Evolutionary conservation across 2,797 vertebrate genomes (phyloP), one percentile per base, ranked within the genome.

Genomic region (Sphenopsis melanotis): DNA sequence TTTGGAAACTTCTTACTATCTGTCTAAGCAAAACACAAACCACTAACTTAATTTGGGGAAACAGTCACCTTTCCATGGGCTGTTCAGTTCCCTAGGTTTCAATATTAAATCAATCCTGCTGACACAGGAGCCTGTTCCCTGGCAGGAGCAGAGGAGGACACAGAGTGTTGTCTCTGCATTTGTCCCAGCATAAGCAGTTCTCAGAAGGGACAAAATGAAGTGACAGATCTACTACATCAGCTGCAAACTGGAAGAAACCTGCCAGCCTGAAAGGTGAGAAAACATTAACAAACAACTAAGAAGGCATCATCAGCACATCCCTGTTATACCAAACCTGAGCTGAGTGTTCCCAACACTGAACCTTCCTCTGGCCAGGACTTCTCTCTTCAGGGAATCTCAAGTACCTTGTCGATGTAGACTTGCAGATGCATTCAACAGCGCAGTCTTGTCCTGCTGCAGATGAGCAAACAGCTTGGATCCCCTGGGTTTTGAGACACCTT

Each of bases 201-300:
- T 93, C 56, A 44, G 65, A 85, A 26, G 30, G 44, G 80, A 78
- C 34, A 72, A 0, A 8, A 61, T 34, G 46, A 93, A 86, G 46
- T 55, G 69, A 70, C 76, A 94, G 42, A 91, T 41, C 34, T 70
- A 71, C 52, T 70, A 47, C 64, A 75, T 77, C 75, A 94, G 57
- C 82, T 83, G 79, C 71, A 71, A 94, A 68, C 47, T 81, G 39
- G 47, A 75, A 94, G 63, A 93, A 94, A 79, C 15, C 42, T 57
- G 39, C 21, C 53, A 91, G 27, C 42, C 61, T 88, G 72, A 83
- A 86, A 17, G 36, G 44, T 82, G 69, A 94, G n/a, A 95, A 32
- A 75, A 78, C 39, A 84, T 41, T 72, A 89, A 72, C 21, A 59
- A 84, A 78, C 27, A 93, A 61, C 49, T 71, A 85, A 68, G 44